These are phyloP conservation scores for Chymomyza costata DNA, from an alignment of 1,140 invertebrate genomes.

Conservation along the genomic window DNA sequence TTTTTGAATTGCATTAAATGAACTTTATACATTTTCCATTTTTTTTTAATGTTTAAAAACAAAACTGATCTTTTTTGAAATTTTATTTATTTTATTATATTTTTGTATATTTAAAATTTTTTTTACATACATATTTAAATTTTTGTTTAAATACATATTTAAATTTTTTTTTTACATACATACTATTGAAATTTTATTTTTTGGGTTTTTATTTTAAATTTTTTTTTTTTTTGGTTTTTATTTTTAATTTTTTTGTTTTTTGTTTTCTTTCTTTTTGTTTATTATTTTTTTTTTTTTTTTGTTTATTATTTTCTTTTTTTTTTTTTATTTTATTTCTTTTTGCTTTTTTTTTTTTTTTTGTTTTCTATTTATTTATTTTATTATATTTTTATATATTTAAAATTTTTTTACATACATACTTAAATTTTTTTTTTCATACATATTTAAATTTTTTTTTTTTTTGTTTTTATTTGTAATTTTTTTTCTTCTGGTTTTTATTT, in stretches of 20 bases:
- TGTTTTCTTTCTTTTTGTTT: conserved; percentile 38
- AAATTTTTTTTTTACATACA: background rate
- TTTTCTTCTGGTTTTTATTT: conserved; percentile 38
- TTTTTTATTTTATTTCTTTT: conserved; percentile 57
- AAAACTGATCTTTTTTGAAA: background rate
- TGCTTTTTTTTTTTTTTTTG: conserved; percentile 44
- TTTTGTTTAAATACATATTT: background rate
- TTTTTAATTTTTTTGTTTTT: no score
- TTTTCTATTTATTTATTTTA: conserved; percentile 60
- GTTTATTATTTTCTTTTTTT: conserved; percentile 31
- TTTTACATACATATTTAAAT: background rate
- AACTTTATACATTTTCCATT: no score
- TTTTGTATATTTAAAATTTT: background rate
- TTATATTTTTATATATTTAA: no score
- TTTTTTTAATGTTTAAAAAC: background rate
- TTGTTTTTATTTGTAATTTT: no score
- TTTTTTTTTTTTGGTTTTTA: no score
- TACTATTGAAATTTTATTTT: no score
- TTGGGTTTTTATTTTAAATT: no score
- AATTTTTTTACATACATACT: no score
- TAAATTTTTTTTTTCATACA: conserved; percentile 43
- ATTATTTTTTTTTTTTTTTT: conserved; percentile 53
- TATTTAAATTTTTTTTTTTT: conserved; percentile 53
- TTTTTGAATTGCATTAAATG: no score
- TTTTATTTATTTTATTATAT: background rate